phyloP scores from a whole-genome alignment of 2,113 vertebrate genomes.

The Macquaria australasica region DNA sequence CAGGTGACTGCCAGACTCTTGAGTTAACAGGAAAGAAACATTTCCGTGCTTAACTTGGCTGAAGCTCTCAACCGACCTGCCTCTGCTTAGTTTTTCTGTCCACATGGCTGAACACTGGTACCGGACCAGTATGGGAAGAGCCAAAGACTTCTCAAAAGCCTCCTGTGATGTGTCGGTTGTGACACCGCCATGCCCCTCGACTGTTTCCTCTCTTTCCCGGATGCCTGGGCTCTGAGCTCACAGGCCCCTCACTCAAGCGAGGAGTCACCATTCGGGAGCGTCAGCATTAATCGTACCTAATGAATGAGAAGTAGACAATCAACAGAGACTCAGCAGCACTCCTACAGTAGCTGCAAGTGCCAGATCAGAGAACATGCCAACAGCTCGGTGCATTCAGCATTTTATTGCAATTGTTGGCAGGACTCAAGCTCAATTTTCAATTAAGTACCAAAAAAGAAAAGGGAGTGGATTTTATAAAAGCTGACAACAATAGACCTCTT shows the following conservation, averaged over 20 bases:
- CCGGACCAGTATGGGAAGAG: constrained; percentile 63
- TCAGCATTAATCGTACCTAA: constrained; percentile 63
- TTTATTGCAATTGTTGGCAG: constrained; percentile 85
- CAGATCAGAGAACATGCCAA: constrained; percentile 74
- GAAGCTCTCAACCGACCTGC: constrained; percentile 66
- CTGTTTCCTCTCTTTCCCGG: constrained; percentile 54
- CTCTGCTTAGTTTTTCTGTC: constrained; percentile 75
- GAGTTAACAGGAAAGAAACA: constrained; percentile 84
- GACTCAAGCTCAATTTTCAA: constrained; percentile 82
- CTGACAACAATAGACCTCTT: constrained; percentile 84
- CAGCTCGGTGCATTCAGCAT: constrained; percentile 78
- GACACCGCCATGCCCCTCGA: constrained; percentile 61
- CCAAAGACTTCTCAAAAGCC: constrained; percentile 72
- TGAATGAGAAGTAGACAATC: constrained; percentile 83
- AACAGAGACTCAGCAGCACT: constrained; percentile 73
- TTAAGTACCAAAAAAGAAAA: constrained; percentile 76
- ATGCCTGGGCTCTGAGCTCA: constrained; percentile 66
- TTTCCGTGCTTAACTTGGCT: constrained; percentile 83
- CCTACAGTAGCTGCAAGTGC: constrained; percentile 45
- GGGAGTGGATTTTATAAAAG: constrained; percentile 74
- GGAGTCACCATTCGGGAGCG: constrained; percentile 49
- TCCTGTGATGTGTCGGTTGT: constrained; percentile 71
- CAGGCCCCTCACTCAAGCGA: constrained; percentile 42
- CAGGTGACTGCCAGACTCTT: constrained; percentile 77
- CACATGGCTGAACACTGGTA: constrained; percentile 69